Percentiles rank a stretch among this genome's conserved stretches.
phyloP scores from a whole-genome alignment of 2,113 vertebrate genomes.

The Empidonax alnorum region DNA sequence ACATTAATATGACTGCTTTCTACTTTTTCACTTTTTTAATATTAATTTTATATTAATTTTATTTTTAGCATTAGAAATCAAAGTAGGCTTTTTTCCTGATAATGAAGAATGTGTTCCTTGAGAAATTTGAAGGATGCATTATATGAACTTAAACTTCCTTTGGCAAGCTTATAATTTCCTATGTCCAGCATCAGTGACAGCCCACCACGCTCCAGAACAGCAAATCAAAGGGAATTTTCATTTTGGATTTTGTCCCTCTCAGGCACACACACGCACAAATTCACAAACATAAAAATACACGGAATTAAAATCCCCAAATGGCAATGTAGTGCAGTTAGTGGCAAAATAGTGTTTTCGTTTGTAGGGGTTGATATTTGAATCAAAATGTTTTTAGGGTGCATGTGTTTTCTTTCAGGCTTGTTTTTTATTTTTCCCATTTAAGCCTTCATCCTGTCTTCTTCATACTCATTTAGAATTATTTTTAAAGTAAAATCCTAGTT shows the following conservation, averaged over 20 bases:
- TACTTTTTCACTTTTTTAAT: neutral
- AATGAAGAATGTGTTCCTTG: neutral
- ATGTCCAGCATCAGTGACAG: neutral
- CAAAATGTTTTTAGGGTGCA: neutral
- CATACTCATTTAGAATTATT: neutral
- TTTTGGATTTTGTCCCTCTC: neutral
- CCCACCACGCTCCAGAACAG: neutral
- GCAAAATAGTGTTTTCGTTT: neutral
- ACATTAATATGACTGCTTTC: neutral
- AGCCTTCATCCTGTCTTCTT: neutral
- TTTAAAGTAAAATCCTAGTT: neutral
- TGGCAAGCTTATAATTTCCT: neutral
- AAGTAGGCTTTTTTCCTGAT: neutral
- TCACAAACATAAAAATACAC: rapidly evolving
- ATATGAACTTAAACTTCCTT: neutral
- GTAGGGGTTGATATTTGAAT: neutral
- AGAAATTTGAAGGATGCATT: neutral
- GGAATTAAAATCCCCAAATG: neutral
- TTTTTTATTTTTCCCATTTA: neutral
- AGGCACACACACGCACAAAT: neutral
- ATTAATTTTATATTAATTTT: neutral
- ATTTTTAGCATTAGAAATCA: neutral
- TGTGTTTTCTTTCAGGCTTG: neutral
- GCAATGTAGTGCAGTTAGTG: neutral
- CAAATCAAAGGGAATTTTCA: neutral